Conservation (phyloP, 2,888 invertebrate genomes). For the Idaea biselata region DNA sequence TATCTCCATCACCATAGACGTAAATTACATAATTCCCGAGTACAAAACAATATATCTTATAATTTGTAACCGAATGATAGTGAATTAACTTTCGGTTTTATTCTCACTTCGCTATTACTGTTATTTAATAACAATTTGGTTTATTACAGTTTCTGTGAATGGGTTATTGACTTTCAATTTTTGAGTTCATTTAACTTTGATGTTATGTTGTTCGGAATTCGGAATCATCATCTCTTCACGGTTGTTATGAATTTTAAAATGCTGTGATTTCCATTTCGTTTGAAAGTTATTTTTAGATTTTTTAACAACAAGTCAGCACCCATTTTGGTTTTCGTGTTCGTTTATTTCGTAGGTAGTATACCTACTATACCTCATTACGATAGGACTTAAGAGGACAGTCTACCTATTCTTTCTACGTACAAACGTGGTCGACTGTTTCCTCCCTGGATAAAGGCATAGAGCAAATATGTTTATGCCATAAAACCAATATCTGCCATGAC, state of each 20-base stretch:
- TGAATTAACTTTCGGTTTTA: conserved; percentile 52
- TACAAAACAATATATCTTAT: background rate
- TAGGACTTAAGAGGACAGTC: no score
- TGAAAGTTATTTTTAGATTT: conserved; percentile 26
- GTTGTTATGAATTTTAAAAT: background rate
- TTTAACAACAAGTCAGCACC: background rate
- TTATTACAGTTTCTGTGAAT: conserved; percentile 28
- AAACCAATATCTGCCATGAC: no score
- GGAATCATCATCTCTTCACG: conserved; percentile 10
- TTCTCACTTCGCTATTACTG: conserved; percentile 33
- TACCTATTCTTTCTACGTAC: no score
- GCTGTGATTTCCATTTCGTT: conserved; percentile 11
- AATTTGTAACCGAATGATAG: conserved; percentile 28
- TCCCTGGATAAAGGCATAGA: no score
- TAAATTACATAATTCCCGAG: background rate
- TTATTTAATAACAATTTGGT: conserved; percentile 37
- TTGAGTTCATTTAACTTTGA: conserved; percentile 15
- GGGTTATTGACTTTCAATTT: conserved; percentile 45
- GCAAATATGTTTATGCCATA: no score
- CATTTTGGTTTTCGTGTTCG: no score
- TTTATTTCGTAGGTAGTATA: no score
- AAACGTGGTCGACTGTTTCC: no score
- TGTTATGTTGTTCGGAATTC: conserved; percentile 6
- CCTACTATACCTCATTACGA: no score
- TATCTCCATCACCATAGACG: background rate